Evolutionary conservation across 2,797 vertebrate species (phyloP).

Genomic region (Sebastes hubbsi): DNA sequence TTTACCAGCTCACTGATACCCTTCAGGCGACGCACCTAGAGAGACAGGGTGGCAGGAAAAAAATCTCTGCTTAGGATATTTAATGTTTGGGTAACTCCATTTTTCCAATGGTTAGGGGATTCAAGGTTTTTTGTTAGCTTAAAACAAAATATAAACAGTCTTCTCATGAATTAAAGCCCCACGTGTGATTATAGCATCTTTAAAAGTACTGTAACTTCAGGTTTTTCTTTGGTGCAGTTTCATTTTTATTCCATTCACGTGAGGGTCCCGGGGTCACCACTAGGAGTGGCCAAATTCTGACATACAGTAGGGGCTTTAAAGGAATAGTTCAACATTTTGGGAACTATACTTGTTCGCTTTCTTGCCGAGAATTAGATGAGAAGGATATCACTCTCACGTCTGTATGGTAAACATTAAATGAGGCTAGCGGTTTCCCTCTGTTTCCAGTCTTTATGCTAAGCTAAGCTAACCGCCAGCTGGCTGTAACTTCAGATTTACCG

Average conservation of each 20-base stretch:
- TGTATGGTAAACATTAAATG: neutral
- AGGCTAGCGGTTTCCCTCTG: neutral
- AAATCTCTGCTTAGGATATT: neutral
- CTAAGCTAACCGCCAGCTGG: neutral
- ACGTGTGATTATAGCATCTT: neutral
- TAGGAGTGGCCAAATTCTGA: neutral
- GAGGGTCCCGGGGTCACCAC: neutral
- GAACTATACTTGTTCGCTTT: neutral
- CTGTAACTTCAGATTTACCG: neutral
- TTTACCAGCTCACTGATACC: slow-evolving; percentile 87
- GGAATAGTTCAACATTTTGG: neutral
- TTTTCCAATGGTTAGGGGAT: neutral
- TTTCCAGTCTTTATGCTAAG: neutral
- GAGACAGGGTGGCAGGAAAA: neutral
- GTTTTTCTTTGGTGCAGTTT: neutral
- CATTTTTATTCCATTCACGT: neutral
- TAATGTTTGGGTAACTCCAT: neutral
- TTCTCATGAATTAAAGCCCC: neutral
- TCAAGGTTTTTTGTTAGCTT: neutral
- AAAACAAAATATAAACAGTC: neutral
- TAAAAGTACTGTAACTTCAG: neutral
- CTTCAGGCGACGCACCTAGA: slow-evolving; percentile 85
- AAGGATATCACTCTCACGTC: neutral
- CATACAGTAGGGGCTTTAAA: neutral
- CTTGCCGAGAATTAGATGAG: neutral